Evolutionary conservation across 2,888 invertebrate genomes (phyloP).

Genomic region (Caenorhabditis sp.): DNA sequence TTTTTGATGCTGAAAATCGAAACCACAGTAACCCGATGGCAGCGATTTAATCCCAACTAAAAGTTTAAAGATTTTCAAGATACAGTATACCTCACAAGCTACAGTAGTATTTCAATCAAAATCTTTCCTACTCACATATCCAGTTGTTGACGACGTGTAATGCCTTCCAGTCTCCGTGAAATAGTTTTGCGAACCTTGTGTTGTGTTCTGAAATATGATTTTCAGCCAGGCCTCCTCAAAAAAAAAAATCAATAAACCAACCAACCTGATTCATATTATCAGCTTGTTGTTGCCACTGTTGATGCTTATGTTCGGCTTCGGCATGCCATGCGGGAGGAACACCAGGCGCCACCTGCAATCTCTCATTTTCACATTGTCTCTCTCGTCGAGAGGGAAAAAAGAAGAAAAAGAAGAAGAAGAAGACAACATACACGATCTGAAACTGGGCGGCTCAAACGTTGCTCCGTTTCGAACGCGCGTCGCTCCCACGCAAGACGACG

Average conservation of each 20-base stretch:
- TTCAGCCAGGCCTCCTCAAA: no score
- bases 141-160: constrained; percentile 34
- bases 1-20: no score
- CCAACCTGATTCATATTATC: constrained; percentile 48
- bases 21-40: no score
- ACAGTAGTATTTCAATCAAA: no score
- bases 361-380: constrained; percentile 15
- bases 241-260: not conserved
- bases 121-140: constrained; percentile 6
- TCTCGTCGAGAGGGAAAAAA: not conserved
- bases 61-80: no score
- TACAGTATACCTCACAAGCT: no score
- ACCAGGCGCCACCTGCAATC: constrained; percentile 45
- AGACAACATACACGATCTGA: constrained; percentile 56
- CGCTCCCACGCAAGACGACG: constrained; percentile 64
- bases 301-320: constrained; percentile 54
- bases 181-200: not conserved
- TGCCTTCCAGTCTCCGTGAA: constrained; percentile 1
- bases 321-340: constrained; percentile 64
- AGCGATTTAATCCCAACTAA: no score
- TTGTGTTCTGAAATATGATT: no score
- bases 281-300: constrained; percentile 63
- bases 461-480: constrained; percentile 60
- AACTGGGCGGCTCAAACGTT: constrained; percentile 58
- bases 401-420: not conserved